Evolutionary conservation across 1,140 invertebrate species (phyloP).

Genomic region (Forficula auricularia): DNA sequence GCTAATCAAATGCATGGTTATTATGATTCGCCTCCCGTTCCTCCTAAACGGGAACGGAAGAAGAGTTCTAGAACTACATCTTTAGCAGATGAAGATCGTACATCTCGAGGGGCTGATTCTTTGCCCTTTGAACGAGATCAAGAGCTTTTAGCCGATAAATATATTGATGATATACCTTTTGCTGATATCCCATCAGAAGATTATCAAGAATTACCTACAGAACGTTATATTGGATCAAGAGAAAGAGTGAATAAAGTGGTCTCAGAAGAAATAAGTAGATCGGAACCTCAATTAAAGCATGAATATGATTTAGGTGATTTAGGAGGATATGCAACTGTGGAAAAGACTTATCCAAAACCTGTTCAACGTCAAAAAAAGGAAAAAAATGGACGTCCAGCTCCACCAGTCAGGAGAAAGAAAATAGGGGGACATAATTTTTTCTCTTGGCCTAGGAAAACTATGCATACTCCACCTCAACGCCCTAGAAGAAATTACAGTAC

Average conservation of each 20-base stretch:
- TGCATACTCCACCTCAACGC: conserved; percentile 25
- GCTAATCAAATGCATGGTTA: conserved; percentile 26
- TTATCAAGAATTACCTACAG: not conserved
- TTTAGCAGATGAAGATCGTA: conserved; percentile 41
- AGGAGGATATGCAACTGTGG: conserved; percentile 47
- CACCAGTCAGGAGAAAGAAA: conserved; percentile 35
- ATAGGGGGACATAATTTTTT: conserved; percentile 25
- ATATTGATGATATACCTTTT: too few relatives aligned
- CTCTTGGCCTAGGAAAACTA: conserved; percentile 26
- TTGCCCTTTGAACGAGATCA: conserved; percentile 17
- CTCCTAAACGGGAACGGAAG: conserved; percentile 29
- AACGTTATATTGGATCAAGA: too few relatives aligned
- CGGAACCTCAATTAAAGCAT: conserved; percentile 16
- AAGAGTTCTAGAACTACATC: conserved; percentile 32
- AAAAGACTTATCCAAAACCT: conserved; percentile 16
- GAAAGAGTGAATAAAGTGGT: too few relatives aligned
- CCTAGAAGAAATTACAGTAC: conserved; percentile 49
- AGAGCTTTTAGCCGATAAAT: not conserved
- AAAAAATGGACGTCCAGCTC: conserved; percentile 30
- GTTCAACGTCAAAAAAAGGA: conserved; percentile 16
- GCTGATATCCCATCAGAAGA: conserved; percentile 2
- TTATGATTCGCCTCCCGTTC: conserved; percentile 17
- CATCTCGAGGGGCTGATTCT: conserved; percentile 50
- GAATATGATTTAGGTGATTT: conserved; percentile 24
- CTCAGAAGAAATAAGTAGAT: conserved; percentile 6